Evolutionary conservation across 2,797 vertebrate genomes (phyloP), one percentile per base, ranked within the genome.

Genomic region (Coracias cyanogaster): DNA sequence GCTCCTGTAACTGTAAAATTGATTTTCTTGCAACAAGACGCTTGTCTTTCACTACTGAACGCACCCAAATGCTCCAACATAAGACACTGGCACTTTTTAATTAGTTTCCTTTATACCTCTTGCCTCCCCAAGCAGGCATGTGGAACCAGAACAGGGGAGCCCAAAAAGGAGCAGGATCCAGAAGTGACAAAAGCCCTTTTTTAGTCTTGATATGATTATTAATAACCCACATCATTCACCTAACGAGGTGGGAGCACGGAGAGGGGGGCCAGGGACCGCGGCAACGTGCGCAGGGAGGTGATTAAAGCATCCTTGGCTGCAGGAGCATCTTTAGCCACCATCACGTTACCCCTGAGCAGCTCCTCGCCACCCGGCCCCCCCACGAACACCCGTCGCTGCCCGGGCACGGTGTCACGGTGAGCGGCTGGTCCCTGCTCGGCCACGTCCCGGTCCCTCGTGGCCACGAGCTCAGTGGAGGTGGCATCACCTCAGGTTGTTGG

Each of bases 1-100:
- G 98, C 98, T 98, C 97, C 98, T 97, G 94, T 98, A 98, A 98
- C 98, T 98, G 98, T 98, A 98, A 98, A 98, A 98, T 98, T 98
- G 98, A 98, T 98, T 98, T 98, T 85, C 98, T 96, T 96, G 97
- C 97, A 97, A 97, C 97, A 97, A 97, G 97, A 96, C 97, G 73
- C 97, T 98, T 95, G 97, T 97, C 98, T 98, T 98, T 98, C 98
- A 96, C 97, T 82, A 94, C 96, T 82, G 93, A 98, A 97, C 96
- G 95, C 97, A 92, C 97, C 97, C 98, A 97, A 98, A 98, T 91
- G 97, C 96, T 97, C 97, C 94, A 94, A 97, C 97, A 97, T 93
- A 94, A 97, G 97, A 98, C 97, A 97, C 97, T 96, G 97, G 96
- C 97, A 97, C 94, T 96, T 98, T 98, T 98, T 98, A 98, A 98